phyloP scores from a whole-genome alignment of 2,888 invertebrate genomes.

The Torymus auratus region DNA sequence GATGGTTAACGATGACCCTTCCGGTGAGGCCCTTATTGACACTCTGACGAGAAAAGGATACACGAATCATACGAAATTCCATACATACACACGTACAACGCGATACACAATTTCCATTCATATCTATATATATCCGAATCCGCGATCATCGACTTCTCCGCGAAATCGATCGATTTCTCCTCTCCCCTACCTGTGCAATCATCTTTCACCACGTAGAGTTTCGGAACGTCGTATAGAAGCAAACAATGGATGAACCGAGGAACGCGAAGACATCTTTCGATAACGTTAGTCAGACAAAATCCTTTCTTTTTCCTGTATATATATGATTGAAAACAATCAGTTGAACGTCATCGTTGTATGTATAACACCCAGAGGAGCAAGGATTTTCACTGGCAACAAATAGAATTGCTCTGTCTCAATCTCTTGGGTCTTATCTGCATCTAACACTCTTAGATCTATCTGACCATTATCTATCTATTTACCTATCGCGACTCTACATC shows the following conservation, averaged over 20 bases:
- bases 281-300: too few relatives aligned
- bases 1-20: constrained; percentile 30
- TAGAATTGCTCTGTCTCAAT: neutral
- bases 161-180: neutral
- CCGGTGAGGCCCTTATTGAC: constrained; percentile 29
- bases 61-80: constrained; percentile 6
- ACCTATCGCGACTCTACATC: constrained; percentile 27
- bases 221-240: neutral
- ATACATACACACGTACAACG: constrained; percentile 20
- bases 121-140: neutral
- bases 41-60: constrained; percentile 1
- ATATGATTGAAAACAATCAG: too few relatives aligned
- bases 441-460: constrained; percentile 25
- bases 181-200: too few relatives aligned
- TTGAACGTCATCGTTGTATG: too few relatives aligned
- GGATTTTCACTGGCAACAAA: neutral
- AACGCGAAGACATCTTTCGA: too few relatives aligned
- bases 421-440: constrained; percentile 8
- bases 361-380: neutral
- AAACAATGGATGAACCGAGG: too few relatives aligned
- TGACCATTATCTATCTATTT: neutral
- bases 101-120: neutral
- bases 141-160: neutral
- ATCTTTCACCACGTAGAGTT: neutral
- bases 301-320: too few relatives aligned